phyloP scores from a whole-genome alignment of 1,140 invertebrate genomes.

The Drosophila pectinifera region DNA sequence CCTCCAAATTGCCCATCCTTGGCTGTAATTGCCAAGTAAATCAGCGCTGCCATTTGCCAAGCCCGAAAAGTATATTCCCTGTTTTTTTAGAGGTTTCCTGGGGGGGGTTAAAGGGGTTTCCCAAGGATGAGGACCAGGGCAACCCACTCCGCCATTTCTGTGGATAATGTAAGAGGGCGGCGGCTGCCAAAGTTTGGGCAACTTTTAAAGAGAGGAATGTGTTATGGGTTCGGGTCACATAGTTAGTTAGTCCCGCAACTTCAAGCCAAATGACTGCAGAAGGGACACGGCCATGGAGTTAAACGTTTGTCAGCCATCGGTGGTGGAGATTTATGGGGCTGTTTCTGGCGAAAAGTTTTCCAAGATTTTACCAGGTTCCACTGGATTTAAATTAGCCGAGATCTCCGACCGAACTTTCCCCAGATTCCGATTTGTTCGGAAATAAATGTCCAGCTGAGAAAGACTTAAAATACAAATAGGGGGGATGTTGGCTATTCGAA shows the following conservation, averaged over 20 bases:
- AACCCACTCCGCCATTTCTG: background rate
- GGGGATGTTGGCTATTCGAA: too few species aligned
- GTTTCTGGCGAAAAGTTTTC: conserved; percentile 13
- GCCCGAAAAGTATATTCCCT: conserved; percentile 68
- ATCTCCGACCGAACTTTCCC: conserved; percentile 10
- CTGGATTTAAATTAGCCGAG: conserved; percentile 28
- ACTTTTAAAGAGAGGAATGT: conserved; percentile 81
- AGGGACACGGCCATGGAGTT: conserved; percentile 33
- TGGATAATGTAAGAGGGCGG: conserved; percentile 32
- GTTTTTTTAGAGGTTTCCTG: background rate
- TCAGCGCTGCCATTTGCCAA: conserved; percentile 81
- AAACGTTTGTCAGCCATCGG: conserved; percentile 50
- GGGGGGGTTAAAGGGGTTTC: background rate
- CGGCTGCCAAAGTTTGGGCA: conserved; percentile 64
- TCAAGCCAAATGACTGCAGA: conserved; percentile 51
- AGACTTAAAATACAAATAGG: background rate
- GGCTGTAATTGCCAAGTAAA: conserved; percentile 79
- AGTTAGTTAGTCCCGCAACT: conserved; percentile 71
- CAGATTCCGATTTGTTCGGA: conserved; percentile 1
- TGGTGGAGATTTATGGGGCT: conserved; percentile 37
- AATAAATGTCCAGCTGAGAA: background rate
- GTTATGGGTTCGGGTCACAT: conserved; percentile 79
- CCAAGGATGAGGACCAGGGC: background rate
- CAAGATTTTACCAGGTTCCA: conserved; percentile 11
- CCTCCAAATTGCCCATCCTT: conserved; percentile 1